A percentile compares a stretch with the other conserved stretches of the same genome.
Evolutionary conservation across 1,140 invertebrate species (phyloP).

Genomic region (Halesus radiatus): DNA sequence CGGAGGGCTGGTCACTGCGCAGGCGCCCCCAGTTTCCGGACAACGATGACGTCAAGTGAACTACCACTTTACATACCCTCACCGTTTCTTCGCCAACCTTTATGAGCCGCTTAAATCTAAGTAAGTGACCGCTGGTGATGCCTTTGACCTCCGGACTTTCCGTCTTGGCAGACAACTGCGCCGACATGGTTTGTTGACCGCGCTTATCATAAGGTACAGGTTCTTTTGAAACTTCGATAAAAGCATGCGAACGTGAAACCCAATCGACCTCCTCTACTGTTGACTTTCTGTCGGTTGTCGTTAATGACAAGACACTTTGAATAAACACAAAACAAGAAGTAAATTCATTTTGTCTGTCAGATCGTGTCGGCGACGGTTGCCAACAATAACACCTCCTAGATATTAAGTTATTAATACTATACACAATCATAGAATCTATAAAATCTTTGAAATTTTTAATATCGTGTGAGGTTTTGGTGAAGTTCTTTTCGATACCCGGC

Average conservation of each 20-base stretch:
- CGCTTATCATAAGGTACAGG: background rate
- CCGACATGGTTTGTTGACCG: background rate
- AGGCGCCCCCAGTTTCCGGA: conserved; percentile 40
- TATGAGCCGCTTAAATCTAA: conserved; percentile 7
- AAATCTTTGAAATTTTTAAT: too few relatives aligned
- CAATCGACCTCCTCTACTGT: background rate
- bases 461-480: too few relatives aligned
- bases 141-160: conserved; percentile 37
- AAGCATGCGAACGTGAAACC: background rate
- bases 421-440: background rate
- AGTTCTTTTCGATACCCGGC: background rate
- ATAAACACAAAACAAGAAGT: background rate
- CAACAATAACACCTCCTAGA: too few relatives aligned
- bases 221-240: background rate
- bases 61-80: conserved; percentile 38
- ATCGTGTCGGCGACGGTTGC: too few relatives aligned
- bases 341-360: background rate
- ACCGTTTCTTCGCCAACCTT: conserved; percentile 4
- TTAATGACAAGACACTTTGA: background rate
- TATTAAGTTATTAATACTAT: background rate
- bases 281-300: background rate
- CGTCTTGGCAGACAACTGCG: conserved; percentile 29
- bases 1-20: conserved; percentile 52
- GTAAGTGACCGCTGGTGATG: conserved; percentile 20
- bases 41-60: conserved; percentile 53